phyloP scores from a whole-genome alignment of 1,140 invertebrate species.

The Andricus grossulariae region DNA sequence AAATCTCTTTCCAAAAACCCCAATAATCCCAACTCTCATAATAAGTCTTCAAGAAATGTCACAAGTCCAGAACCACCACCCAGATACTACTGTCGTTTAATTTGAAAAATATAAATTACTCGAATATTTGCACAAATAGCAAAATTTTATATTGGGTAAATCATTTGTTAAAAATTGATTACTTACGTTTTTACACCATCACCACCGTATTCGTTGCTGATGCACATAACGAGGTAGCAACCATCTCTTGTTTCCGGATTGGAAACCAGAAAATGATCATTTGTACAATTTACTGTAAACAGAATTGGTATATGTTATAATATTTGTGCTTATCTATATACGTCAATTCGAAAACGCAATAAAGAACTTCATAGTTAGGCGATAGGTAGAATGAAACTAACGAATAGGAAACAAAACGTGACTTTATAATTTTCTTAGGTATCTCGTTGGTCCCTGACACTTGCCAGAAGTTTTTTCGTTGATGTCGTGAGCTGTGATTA shows the following conservation, averaged over 20 bases:
- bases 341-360: not conserved
- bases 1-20: too few species aligned
- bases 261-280: not conserved
- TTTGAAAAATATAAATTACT: too few species aligned
- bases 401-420: not conserved
- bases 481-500: too few species aligned
- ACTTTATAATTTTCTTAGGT: too few species aligned
- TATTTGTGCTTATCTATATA: not conserved
- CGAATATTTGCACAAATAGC: not conserved
- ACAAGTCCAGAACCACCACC: too few species aligned
- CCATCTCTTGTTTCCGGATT: constrained; percentile 4
- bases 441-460: too few species aligned
- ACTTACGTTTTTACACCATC: not conserved
- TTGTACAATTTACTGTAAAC: not conserved
- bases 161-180: not conserved
- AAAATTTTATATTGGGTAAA: not conserved
- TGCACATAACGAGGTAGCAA: constrained; percentile 7
- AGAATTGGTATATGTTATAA: not conserved
- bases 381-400: not conserved
- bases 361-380: not conserved
- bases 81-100: too few species aligned
- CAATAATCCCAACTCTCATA: too few species aligned
- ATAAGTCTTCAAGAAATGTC: too few species aligned
- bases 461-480: too few species aligned
- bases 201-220: not conserved